phyloP scores from a whole-genome alignment of 2,113 vertebrate species.

The Passer montanus region DNA sequence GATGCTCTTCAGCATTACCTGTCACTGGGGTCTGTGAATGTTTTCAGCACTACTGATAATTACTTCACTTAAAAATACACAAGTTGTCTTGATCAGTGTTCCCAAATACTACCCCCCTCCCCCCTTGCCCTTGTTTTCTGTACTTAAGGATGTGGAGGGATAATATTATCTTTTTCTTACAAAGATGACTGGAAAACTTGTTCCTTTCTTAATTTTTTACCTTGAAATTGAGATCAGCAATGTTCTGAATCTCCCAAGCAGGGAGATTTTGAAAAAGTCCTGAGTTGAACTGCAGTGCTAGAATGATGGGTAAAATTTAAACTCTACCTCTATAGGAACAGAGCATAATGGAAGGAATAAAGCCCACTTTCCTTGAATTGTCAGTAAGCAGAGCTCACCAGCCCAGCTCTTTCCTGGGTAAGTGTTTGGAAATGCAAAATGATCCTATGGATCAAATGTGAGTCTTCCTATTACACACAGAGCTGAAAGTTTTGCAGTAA shows the following conservation, averaged over 20 bases:
- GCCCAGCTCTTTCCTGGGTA: not conserved
- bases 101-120: not conserved
- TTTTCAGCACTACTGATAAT: not conserved
- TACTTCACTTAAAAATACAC: not conserved
- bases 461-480: not conserved
- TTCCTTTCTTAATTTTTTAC: not conserved
- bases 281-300: not conserved
- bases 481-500: conserved; percentile 1
- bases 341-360: not conserved
- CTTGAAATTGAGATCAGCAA: not conserved
- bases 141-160: not conserved
- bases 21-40: not conserved
- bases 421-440: conserved; percentile 40
- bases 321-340: not conserved
- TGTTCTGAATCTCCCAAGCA: not conserved
- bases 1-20: not conserved
- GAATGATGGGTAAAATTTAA: not conserved
- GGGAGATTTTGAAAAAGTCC: not conserved
- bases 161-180: not conserved
- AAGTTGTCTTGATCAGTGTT: not conserved
- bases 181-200: not conserved
- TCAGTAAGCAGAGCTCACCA: not conserved
- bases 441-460: conserved; percentile 4
- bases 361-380: not conserved
- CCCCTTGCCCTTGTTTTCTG: fast-evolving